phyloP scores from a whole-genome alignment of 2,888 invertebrate genomes.

The Piscicola geometra region DNA sequence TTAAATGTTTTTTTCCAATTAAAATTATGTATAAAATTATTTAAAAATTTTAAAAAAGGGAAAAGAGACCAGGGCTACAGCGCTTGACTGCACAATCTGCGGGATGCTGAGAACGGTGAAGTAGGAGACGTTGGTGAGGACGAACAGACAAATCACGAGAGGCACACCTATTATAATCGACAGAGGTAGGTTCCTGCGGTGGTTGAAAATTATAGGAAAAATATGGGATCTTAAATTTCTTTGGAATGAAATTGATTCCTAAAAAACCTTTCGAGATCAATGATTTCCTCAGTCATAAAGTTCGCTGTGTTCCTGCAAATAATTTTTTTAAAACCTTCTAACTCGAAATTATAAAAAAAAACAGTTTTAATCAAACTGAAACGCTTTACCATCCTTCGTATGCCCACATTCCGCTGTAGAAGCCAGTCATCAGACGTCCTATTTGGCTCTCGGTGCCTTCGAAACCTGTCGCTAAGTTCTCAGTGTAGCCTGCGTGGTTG shows the following conservation, averaged over 20 bases:
- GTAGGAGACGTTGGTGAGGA: slow-evolving; percentile 80
- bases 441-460: slow-evolving; percentile 68
- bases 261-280: slow-evolving; percentile 39
- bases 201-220: slow-evolving; percentile 26
- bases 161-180: slow-evolving; percentile 78
- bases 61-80: slow-evolving; percentile 70
- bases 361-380: too few relatives aligned
- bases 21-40: not conserved
- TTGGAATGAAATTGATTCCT: too few relatives aligned
- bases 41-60: not conserved
- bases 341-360: too few relatives aligned
- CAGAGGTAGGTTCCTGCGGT: slow-evolving; percentile 70
- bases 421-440: slow-evolving; percentile 83
- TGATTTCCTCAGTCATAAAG: slow-evolving; percentile 43
- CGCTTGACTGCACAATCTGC: slow-evolving; percentile 70
- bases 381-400: slow-evolving; percentile 64
- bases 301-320: slow-evolving; percentile 60
- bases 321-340: too few relatives aligned
- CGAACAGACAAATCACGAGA: slow-evolving; percentile 72
- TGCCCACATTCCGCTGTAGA: slow-evolving; percentile 91
- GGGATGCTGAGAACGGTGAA: slow-evolving; percentile 71
- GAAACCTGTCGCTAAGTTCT: slow-evolving; percentile 77
- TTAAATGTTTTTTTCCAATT: not conserved
- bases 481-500: slow-evolving; percentile 38
- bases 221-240: too few relatives aligned